Base-by-base conservation (phyloP, 2,888 invertebrate genomes). In the Yponomeuta malinellus region DNA sequence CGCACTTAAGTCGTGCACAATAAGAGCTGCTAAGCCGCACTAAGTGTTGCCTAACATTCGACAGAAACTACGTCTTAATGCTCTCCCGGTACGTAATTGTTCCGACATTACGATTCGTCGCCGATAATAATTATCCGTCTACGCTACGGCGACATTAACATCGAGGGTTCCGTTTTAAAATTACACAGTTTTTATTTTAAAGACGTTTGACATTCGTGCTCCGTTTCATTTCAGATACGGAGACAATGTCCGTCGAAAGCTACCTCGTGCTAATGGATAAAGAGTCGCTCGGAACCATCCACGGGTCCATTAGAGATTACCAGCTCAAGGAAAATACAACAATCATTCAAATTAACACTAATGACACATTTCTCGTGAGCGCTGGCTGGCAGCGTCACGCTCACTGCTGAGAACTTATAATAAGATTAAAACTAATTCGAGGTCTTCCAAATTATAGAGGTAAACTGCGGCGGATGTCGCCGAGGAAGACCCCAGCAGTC, bases 401-500 rank as follows among this genome's bases (percentile, higher is more conserved):
- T 90, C 88, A 81, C 86, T 85, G 81, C 80, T 79, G 84, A 82
- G 83, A 85, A 86, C 67, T 23, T 43, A 66, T 66, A 67, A 85
- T 83, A 81, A 87, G 85, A 89, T 90, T 88, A 89, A 84, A 88
- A 89, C 88, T 91, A 90, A 92, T 92, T 90, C 84, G 91, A 87
- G 88, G 89, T 89, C 88, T 87, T 79, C 84, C 84, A 92, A 92
- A 92, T 92, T 90, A 92, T 89, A 92, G 90, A 81, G 83, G 82
- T 83, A 84, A 74, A 78, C 83, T 79, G 83, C 86, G 83, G 87
- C 88, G 89, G 89, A 87, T 90, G 91, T 89, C 90, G 90, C 86
- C 85, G 82, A 77, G 79, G 74, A 29, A 31, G 69, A 74, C 71
- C 73, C 29, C 66, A 76, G 80, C 83, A 81, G 81, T 80, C 85